Conservation (phyloP, 2,888 invertebrate genomes). For the Acanthosepion lycidas region DNA sequence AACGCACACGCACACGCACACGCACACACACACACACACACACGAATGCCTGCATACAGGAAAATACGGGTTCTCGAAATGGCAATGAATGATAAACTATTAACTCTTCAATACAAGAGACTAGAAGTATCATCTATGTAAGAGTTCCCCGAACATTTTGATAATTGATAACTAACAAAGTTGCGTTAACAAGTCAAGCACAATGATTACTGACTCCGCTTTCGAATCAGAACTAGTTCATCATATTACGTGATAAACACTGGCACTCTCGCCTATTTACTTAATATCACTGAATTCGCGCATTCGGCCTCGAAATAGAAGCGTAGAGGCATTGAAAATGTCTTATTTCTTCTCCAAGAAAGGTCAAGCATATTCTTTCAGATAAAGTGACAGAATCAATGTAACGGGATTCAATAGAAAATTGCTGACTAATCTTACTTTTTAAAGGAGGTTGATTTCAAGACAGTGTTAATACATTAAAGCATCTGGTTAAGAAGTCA, state of each 20-base stretch:
- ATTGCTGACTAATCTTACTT: not conserved
- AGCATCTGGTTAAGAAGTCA: too few relatives aligned
- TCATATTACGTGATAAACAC: not conserved
- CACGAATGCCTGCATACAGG: too few relatives aligned
- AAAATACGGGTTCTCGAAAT: not conserved
- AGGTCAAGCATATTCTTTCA: not conserved
- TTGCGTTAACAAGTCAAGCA: not conserved
- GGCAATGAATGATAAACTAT: not conserved
- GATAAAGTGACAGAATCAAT: not conserved
- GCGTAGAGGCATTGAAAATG: not conserved
- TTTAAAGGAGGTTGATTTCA: too few relatives aligned
- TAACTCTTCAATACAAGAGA: not conserved
- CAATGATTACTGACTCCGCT: not conserved
- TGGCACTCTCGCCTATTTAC: not conserved
- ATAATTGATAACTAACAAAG: not conserved
- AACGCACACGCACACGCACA: too few relatives aligned
- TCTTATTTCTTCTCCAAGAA: not conserved
- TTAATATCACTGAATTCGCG: not conserved
- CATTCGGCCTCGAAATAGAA: not conserved
- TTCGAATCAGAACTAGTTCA: not conserved
- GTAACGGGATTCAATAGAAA: not conserved
- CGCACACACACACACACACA: too few relatives aligned
- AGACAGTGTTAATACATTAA: too few relatives aligned
- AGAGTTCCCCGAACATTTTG: not conserved
- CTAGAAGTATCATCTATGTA: not conserved